Conservation (phyloP, 2,113 vertebrate genomes). For the Scomber scombrus region DNA sequence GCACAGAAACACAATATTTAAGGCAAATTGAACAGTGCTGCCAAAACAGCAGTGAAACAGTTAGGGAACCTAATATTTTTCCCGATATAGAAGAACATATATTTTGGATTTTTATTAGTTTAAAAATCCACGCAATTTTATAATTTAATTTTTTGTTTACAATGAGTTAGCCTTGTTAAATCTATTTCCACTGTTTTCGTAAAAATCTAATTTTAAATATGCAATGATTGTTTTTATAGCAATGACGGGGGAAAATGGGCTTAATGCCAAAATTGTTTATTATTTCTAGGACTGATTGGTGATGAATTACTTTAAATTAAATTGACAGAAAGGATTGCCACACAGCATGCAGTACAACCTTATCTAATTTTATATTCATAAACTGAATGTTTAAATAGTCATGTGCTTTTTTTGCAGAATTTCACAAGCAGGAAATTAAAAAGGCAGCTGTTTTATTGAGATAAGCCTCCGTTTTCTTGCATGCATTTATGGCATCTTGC, state of each 20-base stretch:
- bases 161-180: not conserved
- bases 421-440: slow-evolving; percentile 73
- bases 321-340: slow-evolving; percentile 10
- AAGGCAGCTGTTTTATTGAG: slow-evolving; percentile 76
- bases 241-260: slow-evolving; percentile 29
- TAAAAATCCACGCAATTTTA: not conserved
- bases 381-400: slow-evolving; percentile 41
- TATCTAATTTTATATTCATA: slow-evolving; percentile 55
- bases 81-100: not conserved
- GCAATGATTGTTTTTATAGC: slow-evolving; percentile 10
- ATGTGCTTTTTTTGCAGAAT: slow-evolving; percentile 37
- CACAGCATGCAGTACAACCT: slow-evolving; percentile 17
- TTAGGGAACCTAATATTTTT: not conserved
- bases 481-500: slow-evolving; percentile 39
- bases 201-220: slow-evolving; percentile 20
- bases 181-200: not conserved
- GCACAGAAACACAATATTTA: not conserved
- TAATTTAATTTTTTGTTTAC: slow-evolving; percentile 5
- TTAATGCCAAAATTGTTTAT: slow-evolving; percentile 29
- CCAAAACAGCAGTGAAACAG: not conserved
- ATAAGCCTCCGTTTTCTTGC: slow-evolving; percentile 64
- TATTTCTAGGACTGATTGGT: slow-evolving; percentile 31
- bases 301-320: slow-evolving; percentile 22
- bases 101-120: not conserved
- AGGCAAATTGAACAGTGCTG: not conserved